These are phyloP conservation scores for Leptopterna dolabrata DNA, from an alignment of 2,888 invertebrate genomes.

Conservation along the genomic window DNA sequence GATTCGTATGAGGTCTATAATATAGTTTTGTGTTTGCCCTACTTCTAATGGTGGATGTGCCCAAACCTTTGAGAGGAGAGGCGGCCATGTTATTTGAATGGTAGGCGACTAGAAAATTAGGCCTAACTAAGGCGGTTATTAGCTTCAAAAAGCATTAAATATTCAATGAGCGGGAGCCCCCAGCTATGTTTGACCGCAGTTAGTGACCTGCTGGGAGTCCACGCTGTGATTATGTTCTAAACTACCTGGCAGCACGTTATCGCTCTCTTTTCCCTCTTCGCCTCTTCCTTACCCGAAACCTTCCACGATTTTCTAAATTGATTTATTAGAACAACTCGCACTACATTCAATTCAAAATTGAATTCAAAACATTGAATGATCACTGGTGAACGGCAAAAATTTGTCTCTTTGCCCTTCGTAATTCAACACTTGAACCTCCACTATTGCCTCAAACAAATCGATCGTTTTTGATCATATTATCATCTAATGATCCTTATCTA, in stretches of 20 bases:
- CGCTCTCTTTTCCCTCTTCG: background rate
- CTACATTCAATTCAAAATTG: too few relatives aligned
- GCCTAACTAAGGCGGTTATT: constrained; percentile 33
- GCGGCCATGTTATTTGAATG: constrained; percentile 41
- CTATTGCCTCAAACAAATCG: too few relatives aligned
- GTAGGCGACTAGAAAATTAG: constrained; percentile 35
- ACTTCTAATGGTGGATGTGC: background rate
- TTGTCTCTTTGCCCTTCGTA: too few relatives aligned
- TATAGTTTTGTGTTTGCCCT: background rate
- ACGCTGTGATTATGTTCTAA: background rate
- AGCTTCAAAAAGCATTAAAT: constrained; percentile 43
- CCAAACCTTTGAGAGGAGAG: background rate
- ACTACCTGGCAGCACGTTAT: constrained; percentile 16
- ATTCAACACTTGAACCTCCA: too few relatives aligned
- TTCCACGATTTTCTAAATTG: too few relatives aligned
- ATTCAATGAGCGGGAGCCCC: constrained; percentile 36
- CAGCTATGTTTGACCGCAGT: constrained; percentile 13
- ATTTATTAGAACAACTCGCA: too few relatives aligned
- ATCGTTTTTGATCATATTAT: too few relatives aligned
- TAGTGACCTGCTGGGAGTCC: constrained; percentile 23
- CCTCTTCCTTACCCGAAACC: too few relatives aligned
- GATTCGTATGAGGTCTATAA: too few relatives aligned
- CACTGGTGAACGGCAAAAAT: too few relatives aligned
- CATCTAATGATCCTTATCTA: too few relatives aligned
- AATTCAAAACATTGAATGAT: too few relatives aligned